phyloP scores from a whole-genome alignment of 2,888 invertebrate species.

The Pollenia angustigena region DNA sequence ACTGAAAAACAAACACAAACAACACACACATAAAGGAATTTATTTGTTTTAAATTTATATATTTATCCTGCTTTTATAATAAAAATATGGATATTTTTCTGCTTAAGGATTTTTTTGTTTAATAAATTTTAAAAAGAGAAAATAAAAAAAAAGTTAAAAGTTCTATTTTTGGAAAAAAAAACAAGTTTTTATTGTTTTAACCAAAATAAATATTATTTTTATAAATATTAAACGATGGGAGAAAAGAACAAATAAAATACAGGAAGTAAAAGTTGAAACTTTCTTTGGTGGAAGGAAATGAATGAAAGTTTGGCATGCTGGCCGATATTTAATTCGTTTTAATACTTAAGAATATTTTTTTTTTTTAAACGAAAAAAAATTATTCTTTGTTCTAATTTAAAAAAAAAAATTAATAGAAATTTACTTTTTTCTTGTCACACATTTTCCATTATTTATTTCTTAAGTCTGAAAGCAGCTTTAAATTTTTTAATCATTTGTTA shows the following conservation, averaged over 20 bases:
- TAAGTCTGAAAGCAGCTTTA: too few species aligned
- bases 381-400: too few species aligned
- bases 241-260: constrained; percentile 1
- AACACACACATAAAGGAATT: not conserved
- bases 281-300: not conserved
- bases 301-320: not conserved
- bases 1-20: not conserved
- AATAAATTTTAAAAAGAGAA: not conserved
- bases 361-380: too few species aligned
- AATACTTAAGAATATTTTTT: not conserved
- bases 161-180: not conserved
- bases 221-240: not conserved
- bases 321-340: not conserved
- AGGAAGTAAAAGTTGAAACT: constrained; percentile 18
- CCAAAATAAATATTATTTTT: constrained; percentile 13
- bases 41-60: constrained; percentile 5
- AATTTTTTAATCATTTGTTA: not conserved
- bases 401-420: too few species aligned
- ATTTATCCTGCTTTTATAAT: not conserved
- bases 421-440: too few species aligned
- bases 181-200: not conserved
- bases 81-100: not conserved
- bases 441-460: too few species aligned
- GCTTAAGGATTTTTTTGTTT: not conserved
- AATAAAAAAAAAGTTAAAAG: not conserved